Evolutionary conservation across 2,888 invertebrate species (phyloP), one percentile per base, ranked within the genome.

Genomic region (Cheiracanthium punctorium): DNA sequence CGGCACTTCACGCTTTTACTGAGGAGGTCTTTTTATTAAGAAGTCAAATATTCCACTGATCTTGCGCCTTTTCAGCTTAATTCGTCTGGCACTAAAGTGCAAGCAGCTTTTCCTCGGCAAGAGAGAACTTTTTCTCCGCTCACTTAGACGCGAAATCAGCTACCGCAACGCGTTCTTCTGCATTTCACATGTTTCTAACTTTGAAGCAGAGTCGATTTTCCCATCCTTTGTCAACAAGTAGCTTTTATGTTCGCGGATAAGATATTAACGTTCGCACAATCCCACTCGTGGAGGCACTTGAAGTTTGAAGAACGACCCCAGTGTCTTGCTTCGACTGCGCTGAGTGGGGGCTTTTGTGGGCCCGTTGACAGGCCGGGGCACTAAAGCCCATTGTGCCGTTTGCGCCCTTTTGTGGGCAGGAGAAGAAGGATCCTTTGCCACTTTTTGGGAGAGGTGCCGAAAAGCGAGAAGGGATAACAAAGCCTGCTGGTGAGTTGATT

Each of bases 321-420:
- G 75, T 76, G 30, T 79, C 84, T 84, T 84, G 79, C 84, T 84
- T 84, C 79, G 73, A 84, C 79, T 84, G 79, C 74, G 77, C 43
- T 79, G 58, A 72, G 79, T 58, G 77, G 84, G 70, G 79, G 74
- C 77, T 41, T 69, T 84, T 79, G 80, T 75, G 43, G 85, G 71
- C 58, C 64, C 75, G 80, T 43, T 86, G 85, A 86, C 85, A 86
- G 80, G 74, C 84, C 69, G 69, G n/a, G 58, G 72, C 79, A 67
- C 71, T 29, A 52, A 37, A 41, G 52, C 79, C 82, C 58, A 69
- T 84, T 84, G 79, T 84, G 58, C 33, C 52, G 30, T 12, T 64
- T 64, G 37, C 70, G 70, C 65, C 52, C n/a, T 67, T 77, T 82
- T 82, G 65, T 71, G 64, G 64, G 43, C 69, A 33, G 32, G 69